Evolutionary conservation across 2,113 vertebrate genomes (phyloP), one percentile per base, ranked within the genome.

Genomic region (Dolichallabes microphthalmus): DNA sequence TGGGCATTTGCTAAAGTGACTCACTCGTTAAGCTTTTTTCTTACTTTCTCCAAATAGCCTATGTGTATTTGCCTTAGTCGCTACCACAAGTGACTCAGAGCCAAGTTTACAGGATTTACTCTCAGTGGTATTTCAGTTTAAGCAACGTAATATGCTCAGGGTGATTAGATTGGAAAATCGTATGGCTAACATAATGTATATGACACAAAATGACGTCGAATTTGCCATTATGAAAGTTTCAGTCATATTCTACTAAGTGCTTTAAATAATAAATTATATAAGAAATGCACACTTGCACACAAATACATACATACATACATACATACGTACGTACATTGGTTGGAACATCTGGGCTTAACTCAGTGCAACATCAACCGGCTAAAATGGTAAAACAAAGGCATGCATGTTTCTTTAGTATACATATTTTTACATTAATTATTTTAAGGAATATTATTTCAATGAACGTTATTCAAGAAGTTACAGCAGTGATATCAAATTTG

Each of bases 21-120:
- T 63, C 68, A 71, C 10, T 71, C 22, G 58, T 27, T 75, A 61
- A 13, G 35, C 20, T 57, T 20, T 57, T 55, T 82, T 60, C 50
- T n/a, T 74, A 61, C 14, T 32, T 19, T 27, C 57, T 75, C 4
- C 35, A 74, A 35, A 57, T 39, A 45, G 45, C 45, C 45, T 45
- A 35, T 39, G 27, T 78, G 50, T 27, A 12, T n/a, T 55, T 9
- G n/a, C 13, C 53, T 71, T 60, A 78, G n/a, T 53, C 61, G 50
- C 27, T 32, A 63, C 73, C 58, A 63, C 39, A 45, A 60, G 57
- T 73, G 53, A 60, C 55, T 83, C 69, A 45, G 55, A 84, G 73
- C 53, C 27, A 77, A 32, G 27, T 84, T 53, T 66, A 32, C 13
- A 27, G 82, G 19, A 35, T 22, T 64, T 76, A 32, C 52, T 52